Evolutionary conservation across 2,888 invertebrate genomes (phyloP), one percentile per base, ranked within the genome.

Genomic region (Napeogenes inachia): DNA sequence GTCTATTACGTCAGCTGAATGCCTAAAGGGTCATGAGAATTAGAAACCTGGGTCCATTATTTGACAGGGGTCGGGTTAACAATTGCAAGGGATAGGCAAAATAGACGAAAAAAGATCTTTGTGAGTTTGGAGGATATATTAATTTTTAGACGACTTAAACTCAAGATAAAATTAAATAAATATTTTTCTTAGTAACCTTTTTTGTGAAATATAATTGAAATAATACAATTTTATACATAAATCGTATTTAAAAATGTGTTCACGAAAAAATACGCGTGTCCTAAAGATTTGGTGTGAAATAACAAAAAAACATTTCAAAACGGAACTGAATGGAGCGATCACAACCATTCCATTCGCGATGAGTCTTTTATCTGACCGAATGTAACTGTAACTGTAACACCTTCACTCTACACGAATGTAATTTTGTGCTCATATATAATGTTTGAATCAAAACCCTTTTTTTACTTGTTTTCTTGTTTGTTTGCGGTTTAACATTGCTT

Each of bases 341-440:
- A 10, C 10, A 42, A 42, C 42, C 42, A 42, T 42, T 42, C 2
- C 12, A 65, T 69, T 70, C 76, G 67, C 66, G 74, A 68, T 69
- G 71, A 61, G 73, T 70, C 21, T 21, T 21, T 21, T 21, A 21
- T 21, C 21, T 73, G 75, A 69, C 70, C 70, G 70, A 62, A 75
- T 77, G 75, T 73, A 68, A 30, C 56, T 35, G 50, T 62, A 50
- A 64, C 60, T 59, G 54, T 62, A 55, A 57, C 56, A 62, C 60
- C 64, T 64, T 13, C 50, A 33, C 54, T 46, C 21, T 32, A 57
- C 38, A 45, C 55, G 45, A 45, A 33, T 50, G 21, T 50, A 45
- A 50, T 63, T 61, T 61, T 61, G 58, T 56, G 47, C 59, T 50
- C 50, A 30, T 3, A 50, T 50, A 30, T 50, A 10, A 42, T 30